These are phyloP conservation scores for Hirundo rustica DNA, from an alignment of 2,797 vertebrate species.

Conservation along the genomic window DNA sequence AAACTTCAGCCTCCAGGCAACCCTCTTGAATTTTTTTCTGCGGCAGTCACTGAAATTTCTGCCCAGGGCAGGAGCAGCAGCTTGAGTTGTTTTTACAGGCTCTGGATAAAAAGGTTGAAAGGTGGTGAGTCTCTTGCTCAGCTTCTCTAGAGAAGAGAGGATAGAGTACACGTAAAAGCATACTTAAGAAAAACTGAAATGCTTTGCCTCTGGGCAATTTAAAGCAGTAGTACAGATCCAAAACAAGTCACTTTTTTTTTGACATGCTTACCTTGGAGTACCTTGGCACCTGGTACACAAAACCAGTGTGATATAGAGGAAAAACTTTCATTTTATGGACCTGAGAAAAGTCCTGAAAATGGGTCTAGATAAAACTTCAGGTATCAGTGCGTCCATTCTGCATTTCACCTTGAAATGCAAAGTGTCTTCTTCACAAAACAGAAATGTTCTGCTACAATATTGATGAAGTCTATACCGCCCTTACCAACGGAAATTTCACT, in stretches of 20 bases:
- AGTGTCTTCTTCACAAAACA: background rate
- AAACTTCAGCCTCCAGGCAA: background rate
- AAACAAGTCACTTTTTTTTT: background rate
- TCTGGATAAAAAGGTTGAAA: background rate
- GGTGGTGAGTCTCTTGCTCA: background rate
- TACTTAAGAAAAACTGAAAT: background rate
- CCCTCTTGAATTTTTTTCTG: background rate
- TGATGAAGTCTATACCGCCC: background rate
- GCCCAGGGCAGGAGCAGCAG: background rate
- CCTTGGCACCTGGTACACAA: background rate
- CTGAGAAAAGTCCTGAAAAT: background rate
- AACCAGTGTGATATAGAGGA: background rate
- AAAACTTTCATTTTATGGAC: background rate
- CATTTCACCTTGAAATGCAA: rapidly evolving
- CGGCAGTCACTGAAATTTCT: background rate
- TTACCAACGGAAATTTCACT: background rate
- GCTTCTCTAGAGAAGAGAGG: background rate
- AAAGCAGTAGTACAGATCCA: background rate
- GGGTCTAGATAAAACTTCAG: background rate
- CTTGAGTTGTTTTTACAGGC: background rate
- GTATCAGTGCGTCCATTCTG: background rate
- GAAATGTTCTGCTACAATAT: background rate
- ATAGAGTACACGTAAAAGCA: background rate
- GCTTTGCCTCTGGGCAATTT: background rate
- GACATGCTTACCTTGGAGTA: rapidly evolving